phyloP scores from a whole-genome alignment of 2,113 vertebrate species.

The Poecilia latipinna region DNA sequence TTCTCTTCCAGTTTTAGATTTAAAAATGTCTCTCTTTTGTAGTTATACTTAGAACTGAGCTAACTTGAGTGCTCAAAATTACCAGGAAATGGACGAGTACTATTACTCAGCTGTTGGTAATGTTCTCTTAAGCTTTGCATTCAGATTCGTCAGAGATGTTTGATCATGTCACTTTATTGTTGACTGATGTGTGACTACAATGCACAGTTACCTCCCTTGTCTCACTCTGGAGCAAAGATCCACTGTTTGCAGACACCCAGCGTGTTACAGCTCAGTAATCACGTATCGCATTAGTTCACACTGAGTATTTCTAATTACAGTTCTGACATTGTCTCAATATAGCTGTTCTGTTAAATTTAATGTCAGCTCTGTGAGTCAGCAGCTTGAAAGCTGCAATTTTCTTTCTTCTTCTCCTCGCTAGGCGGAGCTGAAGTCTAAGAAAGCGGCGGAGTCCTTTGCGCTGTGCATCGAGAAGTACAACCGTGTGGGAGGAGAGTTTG shows the following conservation, averaged over 20 bases:
- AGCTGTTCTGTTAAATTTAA: neutral
- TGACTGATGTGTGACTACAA: neutral
- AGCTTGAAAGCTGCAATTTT: neutral
- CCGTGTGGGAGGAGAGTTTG: slow-evolving; percentile 87
- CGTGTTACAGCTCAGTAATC: neutral
- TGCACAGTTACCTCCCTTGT: neutral
- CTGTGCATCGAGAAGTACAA: slow-evolving; percentile 91
- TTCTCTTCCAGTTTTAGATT: no score
- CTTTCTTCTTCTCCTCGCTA: slow-evolving; percentile 57
- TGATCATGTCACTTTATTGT: neutral
- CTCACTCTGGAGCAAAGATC: neutral
- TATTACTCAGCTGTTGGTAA: neutral
- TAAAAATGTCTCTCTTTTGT: no score
- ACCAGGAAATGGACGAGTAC: neutral
- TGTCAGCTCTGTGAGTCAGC: neutral
- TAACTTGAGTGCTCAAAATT: no score
- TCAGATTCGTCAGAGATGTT: neutral
- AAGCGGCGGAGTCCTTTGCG: slow-evolving; percentile 86
- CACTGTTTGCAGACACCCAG: neutral
- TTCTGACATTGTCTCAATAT: slow-evolving; percentile 12
- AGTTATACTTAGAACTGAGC: no score
- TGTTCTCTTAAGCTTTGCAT: neutral
- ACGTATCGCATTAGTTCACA: neutral
- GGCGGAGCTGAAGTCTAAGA: slow-evolving; percentile 94
- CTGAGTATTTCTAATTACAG: neutral